These are phyloP conservation scores for Cryptotis parvus DNA, from an alignment of 2,113 vertebrate genomes.

Conservation along the genomic window DNA sequence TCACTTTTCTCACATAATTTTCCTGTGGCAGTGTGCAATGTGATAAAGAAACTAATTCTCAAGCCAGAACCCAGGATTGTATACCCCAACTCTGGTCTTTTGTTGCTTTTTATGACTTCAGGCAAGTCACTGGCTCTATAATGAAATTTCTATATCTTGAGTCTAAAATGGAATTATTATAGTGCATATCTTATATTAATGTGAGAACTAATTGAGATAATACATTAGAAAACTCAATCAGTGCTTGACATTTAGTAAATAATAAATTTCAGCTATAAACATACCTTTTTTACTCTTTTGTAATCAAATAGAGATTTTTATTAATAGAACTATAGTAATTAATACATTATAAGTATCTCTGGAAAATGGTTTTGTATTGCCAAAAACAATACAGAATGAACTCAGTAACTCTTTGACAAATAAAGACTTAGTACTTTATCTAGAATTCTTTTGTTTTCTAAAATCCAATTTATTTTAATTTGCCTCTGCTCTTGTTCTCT, in stretches of 20 bases:
- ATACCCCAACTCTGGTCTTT: not conserved
- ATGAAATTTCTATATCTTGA: slow-evolving; percentile 5
- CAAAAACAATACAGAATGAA: not conserved
- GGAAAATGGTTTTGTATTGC: not conserved
- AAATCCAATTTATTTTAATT: slow-evolving; percentile 23
- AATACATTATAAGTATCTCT: slow-evolving; percentile 2
- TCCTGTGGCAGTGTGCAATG: not conserved
- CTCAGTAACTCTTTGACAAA: not conserved
- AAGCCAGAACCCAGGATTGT: not conserved
- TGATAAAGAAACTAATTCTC: not conserved
- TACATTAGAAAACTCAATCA: not conserved
- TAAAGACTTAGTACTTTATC: not conserved
- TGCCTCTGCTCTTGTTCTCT: not conserved
- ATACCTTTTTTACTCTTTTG: not conserved
- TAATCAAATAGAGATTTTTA: not conserved
- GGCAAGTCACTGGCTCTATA: not conserved
- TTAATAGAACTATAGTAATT: not conserved
- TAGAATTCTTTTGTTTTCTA: not conserved
- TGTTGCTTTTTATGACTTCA: not conserved
- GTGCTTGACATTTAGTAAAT: not conserved
- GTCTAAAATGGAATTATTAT: slow-evolving; percentile 27
- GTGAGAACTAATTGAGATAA: not conserved
- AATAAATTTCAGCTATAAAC: not conserved
- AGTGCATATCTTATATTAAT: not conserved
- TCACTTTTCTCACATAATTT: not conserved